Evolutionary conservation across 1,140 invertebrate species (phyloP).

Genomic region (Cheumatopsyche charites): DNA sequence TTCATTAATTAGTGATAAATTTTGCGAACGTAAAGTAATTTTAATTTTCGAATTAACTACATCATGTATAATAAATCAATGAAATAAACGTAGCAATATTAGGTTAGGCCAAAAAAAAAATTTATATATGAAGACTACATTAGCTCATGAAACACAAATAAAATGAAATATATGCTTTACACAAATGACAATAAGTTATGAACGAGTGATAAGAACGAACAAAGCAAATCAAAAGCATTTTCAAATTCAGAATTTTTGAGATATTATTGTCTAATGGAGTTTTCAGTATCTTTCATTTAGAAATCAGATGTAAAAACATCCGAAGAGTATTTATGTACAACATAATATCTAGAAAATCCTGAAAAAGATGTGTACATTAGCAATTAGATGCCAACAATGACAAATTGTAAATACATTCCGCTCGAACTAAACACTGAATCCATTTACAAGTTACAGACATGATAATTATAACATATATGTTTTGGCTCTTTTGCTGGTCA

Average conservation of each 20-base stretch:
- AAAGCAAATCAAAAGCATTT: constrained; percentile 8
- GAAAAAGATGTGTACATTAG: constrained; percentile 17
- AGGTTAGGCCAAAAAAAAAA: too few relatives aligned
- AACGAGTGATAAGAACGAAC: not conserved
- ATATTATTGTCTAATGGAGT: constrained; percentile 24
- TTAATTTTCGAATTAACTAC: too few relatives aligned
- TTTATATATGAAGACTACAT: too few relatives aligned
- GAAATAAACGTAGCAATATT: too few relatives aligned
- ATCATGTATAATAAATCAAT: too few relatives aligned
- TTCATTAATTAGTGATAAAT: too few relatives aligned
- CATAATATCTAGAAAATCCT: constrained; percentile 24
- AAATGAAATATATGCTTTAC: constrained; percentile 1
- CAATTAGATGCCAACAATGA: constrained; percentile 8
- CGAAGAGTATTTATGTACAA: constrained; percentile 9
- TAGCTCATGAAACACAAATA: too few relatives aligned
- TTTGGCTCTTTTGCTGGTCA: constrained; percentile 17
- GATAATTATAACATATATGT: constrained; percentile 11
- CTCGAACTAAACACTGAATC: constrained; percentile 19
- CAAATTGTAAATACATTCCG: constrained; percentile 7
- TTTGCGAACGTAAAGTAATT: too few relatives aligned
- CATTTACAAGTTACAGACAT: constrained; percentile 25
- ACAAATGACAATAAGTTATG: constrained; percentile 7
- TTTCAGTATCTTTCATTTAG: not conserved
- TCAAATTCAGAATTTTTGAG: constrained; percentile 20
- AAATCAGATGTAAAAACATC: not conserved